Evolutionary conservation across 2,113 vertebrate species (phyloP), one percentile per base, ranked within the genome.

Genomic region (Nannospalax galili): DNA sequence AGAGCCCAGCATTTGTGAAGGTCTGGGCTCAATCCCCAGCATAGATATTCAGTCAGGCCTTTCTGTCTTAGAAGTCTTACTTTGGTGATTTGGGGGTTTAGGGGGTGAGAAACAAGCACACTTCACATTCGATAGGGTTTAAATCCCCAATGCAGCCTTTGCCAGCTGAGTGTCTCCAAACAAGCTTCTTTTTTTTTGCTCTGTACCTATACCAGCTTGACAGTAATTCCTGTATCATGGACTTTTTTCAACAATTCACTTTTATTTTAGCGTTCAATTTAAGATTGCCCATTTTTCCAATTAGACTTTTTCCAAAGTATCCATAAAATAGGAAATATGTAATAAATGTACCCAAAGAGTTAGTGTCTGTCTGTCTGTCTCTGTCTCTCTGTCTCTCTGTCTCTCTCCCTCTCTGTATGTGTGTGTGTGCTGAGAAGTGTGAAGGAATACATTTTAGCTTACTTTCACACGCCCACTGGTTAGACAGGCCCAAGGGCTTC

Each of bases 191-290:
- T 37, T 19, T 85, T 75, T 72, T 77, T 85, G 56, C 70, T 48
- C 70, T 11, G 1, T 32, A 40, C 35, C 32, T 42, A n/a, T 1
- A 1, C 12, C 56, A 14, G 3, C 77, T 84, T 70, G 45, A 82
- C 74, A 95, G 88, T 40, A 84, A 90, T 84, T 92, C 60, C 65
- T 67, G 17, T 42, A 64, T 45, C 77, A 79, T 42, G 69, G 64
- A 37, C 75, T 75, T 73, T 90, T 75, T 95, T 87, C n/a, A 84
- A 65, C 72, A 85, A 72, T 87, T 85, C 79, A 56, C 86, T 92
- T 94, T 80, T 86, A 94, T 86, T 94, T 80, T 84, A 74, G 42
- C 45, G 70, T 78, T 42, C 72, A 72, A 65, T 80, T 93, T 77
- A 84, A 92, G 30, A 77, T 91, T 26, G 2, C 9, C 73, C 72